phyloP scores from a whole-genome alignment of 1,140 invertebrate species.

The Scaptomyza graminum region DNA sequence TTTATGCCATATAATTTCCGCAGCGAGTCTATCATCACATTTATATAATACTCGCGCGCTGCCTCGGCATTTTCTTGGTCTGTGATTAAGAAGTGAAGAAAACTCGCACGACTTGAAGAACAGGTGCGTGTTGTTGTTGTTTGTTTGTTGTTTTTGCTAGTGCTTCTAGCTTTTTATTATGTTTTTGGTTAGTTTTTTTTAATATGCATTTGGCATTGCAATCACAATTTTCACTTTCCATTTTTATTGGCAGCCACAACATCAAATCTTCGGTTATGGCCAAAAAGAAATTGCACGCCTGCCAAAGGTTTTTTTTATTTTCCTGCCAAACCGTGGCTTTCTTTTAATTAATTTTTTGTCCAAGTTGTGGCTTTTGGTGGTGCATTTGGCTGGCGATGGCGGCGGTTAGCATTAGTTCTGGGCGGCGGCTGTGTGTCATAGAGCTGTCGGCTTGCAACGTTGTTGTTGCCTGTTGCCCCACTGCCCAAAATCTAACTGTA shows the following conservation, averaged over 20 bases:
- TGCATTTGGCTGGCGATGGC: slow-evolving; percentile 9
- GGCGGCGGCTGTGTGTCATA: slow-evolving; percentile 70
- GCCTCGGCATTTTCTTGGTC: slow-evolving; percentile 1
- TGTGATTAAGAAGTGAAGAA: slow-evolving; percentile 62
- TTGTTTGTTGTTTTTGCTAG: slow-evolving; percentile 11
- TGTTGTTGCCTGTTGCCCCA: slow-evolving; percentile 45
- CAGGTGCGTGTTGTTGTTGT: slow-evolving; percentile 58
- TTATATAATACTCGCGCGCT: slow-evolving; percentile 71
- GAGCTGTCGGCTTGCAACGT: slow-evolving; percentile 71
- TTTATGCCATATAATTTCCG: slow-evolving; percentile 63
- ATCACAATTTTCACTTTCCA: slow-evolving; percentile 80
- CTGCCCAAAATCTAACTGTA: slow-evolving; percentile 80
- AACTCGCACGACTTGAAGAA: slow-evolving; percentile 67
- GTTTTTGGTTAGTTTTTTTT: slow-evolving; percentile 32
- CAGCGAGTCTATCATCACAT: slow-evolving; percentile 32
- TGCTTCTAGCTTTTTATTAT: slow-evolving; percentile 73
- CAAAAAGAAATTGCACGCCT: slow-evolving; percentile 78
- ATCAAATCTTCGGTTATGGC: slow-evolving; percentile 75
- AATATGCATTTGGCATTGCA: slow-evolving; percentile 73
- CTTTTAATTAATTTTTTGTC: slow-evolving; percentile 75
- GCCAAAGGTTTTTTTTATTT: slow-evolving; percentile 73
- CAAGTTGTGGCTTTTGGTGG: slow-evolving; percentile 8
- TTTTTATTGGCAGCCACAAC: slow-evolving; percentile 70
- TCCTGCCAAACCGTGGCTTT: slow-evolving; percentile 54
- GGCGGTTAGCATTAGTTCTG: slow-evolving; percentile 68